Percentiles rank a stretch among this genome's conserved stretches.
Evolutionary conservation across 2,888 invertebrate genomes (phyloP).

Genomic region (Achlya flavicornis): DNA sequence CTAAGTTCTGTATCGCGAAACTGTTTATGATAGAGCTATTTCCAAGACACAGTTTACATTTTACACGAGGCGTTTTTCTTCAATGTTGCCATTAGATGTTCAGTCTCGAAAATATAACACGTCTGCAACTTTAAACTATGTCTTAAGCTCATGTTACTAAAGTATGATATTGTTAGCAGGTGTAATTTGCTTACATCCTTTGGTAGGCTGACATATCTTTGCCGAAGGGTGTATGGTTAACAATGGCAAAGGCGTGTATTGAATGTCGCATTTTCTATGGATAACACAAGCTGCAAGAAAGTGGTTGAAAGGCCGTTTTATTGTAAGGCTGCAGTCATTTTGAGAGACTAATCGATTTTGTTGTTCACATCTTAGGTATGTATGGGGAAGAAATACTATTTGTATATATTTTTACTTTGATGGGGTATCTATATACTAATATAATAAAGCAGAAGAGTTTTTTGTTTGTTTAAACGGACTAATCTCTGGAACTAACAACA

Average conservation of each 20-base stretch:
- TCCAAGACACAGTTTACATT: slow-evolving; percentile 37
- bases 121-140: not conserved
- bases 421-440: not conserved
- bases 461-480: too few relatives aligned
- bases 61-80: slow-evolving; percentile 39
- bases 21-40: slow-evolving; percentile 29
- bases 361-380: slow-evolving; percentile 16
- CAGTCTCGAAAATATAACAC: not conserved
- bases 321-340: slow-evolving; percentile 22
- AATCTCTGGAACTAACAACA: too few relatives aligned
- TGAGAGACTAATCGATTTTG: slow-evolving; percentile 27
- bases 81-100: slow-evolving; percentile 27
- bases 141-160: not conserved
- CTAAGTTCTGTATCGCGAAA: slow-evolving; percentile 27
- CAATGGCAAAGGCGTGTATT: slow-evolving; percentile 46
- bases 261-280: slow-evolving; percentile 47
- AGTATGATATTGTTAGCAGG: not conserved
- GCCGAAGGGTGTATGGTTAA: slow-evolving; percentile 33
- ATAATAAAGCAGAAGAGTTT: too few relatives aligned
- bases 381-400: not conserved
- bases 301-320: slow-evolving; percentile 38
- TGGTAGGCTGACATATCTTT: not conserved
- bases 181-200: slow-evolving; percentile 4
- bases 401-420: not conserved
- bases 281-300: slow-evolving; percentile 45